Percentiles rank a stretch among this genome's conserved stretches.
These are phyloP conservation scores for Schrankia costaestrigalis DNA, from an alignment of 2,888 invertebrate species.

Conservation along the genomic window DNA sequence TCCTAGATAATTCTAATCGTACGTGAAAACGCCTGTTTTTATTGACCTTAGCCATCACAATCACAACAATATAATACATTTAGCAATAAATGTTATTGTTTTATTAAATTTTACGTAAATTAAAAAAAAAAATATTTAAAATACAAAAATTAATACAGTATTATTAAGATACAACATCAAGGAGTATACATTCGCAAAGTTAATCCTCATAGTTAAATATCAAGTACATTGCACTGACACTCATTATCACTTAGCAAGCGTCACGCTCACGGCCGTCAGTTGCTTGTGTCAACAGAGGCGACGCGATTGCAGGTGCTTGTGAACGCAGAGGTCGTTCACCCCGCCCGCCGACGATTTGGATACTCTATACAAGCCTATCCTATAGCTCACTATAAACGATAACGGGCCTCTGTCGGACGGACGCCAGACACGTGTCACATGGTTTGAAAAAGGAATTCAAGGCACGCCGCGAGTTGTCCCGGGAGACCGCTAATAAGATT, in stretches of 20 bases:
- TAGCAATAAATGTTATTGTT: no score
- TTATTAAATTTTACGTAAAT: no score
- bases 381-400: constrained; percentile 47
- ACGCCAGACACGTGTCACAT: constrained; percentile 43
- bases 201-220: constrained; percentile 36
- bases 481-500: constrained; percentile 15
- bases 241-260: constrained; percentile 69
- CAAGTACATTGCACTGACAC: constrained; percentile 56
- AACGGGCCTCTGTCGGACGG: constrained; percentile 50
- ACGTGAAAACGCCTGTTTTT: no score
- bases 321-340: constrained; percentile 60
- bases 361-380: constrained; percentile 59
- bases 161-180: no score
- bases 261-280: constrained; percentile 58
- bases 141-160: no score
- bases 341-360: constrained; percentile 69
- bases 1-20: no score
- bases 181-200: constrained; percentile 15
- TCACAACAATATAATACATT: no score
- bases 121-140: no score
- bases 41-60: no score
- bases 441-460: constrained; percentile 33
- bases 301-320: constrained; percentile 73
- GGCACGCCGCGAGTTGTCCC: constrained; percentile 27
- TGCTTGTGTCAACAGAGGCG: constrained; percentile 67